Evolutionary conservation across 2,888 invertebrate genomes (phyloP).

Genomic region (Dicycla oo): DNA sequence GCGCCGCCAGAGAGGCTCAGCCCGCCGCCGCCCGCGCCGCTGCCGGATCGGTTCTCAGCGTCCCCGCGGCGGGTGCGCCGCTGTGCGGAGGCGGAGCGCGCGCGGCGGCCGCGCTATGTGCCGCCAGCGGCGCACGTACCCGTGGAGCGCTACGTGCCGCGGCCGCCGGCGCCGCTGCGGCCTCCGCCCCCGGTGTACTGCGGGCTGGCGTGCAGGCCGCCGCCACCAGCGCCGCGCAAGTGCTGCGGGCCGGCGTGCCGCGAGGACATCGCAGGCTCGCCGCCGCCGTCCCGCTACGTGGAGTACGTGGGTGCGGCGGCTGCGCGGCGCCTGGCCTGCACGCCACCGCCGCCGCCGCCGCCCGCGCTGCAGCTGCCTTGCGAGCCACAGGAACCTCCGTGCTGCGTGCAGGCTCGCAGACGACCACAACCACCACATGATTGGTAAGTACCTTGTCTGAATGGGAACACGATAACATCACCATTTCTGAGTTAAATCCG

Average conservation of each 20-base stretch:
- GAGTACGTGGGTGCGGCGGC: conserved; percentile 92
- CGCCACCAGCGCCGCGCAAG: conserved; percentile 83
- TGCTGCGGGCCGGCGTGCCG: conserved; percentile 87
- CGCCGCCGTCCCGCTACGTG: conserved; percentile 89
- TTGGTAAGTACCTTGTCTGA: conserved; percentile 86
- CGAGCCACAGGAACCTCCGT: conserved; percentile 88
- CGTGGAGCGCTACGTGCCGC: conserved; percentile 93
- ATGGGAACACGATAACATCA: conserved; percentile 4
- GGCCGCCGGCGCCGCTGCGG: conserved; percentile 88
- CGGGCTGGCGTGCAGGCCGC: conserved; percentile 87
- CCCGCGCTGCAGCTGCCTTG: conserved; percentile 87
- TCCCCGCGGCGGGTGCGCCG: conserved; percentile 91
- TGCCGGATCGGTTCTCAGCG: conserved; percentile 90
- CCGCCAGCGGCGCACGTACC: conserved; percentile 93
- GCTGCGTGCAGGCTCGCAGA: conserved; percentile 90
- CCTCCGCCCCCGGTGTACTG: conserved; percentile 90
- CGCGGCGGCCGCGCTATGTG: conserved; percentile 91
- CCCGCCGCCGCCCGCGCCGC: conserved; percentile 92
- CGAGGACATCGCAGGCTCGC: conserved; percentile 84
- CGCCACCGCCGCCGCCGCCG: conserved; percentile 88
- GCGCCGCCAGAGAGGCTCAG: conserved; percentile 92
- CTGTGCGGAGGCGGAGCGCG: conserved; percentile 92
- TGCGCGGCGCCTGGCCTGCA: conserved; percentile 90
- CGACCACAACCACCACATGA: conserved; percentile 90
- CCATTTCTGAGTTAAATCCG: background rate